A percentile compares a stretch with the other conserved stretches of the same genome.
phyloP scores from a whole-genome alignment of 2,113 vertebrate species.

The Heliornis fulica region DNA sequence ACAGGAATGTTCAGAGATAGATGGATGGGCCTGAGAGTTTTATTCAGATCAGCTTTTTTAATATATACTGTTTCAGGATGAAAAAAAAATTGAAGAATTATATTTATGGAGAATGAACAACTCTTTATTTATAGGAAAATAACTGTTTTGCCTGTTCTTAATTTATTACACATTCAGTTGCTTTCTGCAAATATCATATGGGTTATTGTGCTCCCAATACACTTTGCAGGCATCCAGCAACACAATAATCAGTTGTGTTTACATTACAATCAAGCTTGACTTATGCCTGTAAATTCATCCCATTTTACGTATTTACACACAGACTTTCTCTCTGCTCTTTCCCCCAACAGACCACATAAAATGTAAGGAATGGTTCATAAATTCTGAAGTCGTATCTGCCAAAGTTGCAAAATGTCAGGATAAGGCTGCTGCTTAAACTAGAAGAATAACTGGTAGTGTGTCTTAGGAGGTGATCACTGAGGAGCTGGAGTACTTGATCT shows the following conservation, averaged over 20 bases:
- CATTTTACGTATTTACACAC: background rate
- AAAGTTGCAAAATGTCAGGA: background rate
- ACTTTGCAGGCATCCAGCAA: background rate
- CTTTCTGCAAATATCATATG: background rate
- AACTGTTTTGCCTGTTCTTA: constrained; percentile 8
- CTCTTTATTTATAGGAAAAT: background rate
- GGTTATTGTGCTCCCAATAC: background rate
- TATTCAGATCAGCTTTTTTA: background rate
- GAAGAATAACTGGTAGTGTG: background rate
- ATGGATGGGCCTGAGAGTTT: background rate
- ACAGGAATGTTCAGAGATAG: background rate
- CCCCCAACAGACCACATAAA: background rate
- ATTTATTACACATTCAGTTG: background rate
- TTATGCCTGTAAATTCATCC: background rate
- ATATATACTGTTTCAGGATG: background rate
- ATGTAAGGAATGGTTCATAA: background rate
- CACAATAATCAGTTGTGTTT: constrained; percentile 35
- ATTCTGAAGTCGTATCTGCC: background rate
- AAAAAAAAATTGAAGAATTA: background rate
- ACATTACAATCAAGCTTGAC: constrained; percentile 16
- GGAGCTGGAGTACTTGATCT: background rate
- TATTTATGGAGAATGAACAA: background rate
- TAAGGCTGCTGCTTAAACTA: background rate
- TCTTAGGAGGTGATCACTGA: background rate
- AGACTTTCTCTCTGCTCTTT: background rate